Evolutionary conservation across 2,113 vertebrate genomes (phyloP).

Genomic region (Arvicanthis niloticus): DNA sequence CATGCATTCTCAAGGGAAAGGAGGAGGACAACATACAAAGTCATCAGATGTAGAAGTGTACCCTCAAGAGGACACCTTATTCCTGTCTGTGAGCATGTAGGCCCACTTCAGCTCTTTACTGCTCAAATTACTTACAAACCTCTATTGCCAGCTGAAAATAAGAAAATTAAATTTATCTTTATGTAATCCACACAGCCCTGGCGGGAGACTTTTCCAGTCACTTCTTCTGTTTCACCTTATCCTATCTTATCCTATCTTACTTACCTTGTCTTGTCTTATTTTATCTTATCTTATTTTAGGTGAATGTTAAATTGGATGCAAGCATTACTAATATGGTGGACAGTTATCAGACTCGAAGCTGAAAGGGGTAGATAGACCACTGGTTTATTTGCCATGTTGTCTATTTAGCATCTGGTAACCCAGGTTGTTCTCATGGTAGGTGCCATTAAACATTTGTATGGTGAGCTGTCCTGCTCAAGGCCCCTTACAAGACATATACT

Average conservation of each 20-base stretch:
- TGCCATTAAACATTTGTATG: not conserved
- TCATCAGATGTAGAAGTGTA: not conserved
- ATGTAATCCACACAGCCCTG: not conserved
- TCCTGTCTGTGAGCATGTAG: not conserved
- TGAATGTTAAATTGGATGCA: not conserved
- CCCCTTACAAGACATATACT: not conserved
- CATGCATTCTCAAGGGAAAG: not conserved
- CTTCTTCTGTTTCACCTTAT: not conserved
- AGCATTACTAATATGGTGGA: too few relatives aligned
- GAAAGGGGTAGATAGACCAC: not conserved
- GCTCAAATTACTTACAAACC: not conserved
- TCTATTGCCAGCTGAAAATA: not conserved
- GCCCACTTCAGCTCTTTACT: not conserved
- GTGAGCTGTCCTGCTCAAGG: not conserved
- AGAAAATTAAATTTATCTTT: conserved; percentile 17
- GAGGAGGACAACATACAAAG: not conserved
- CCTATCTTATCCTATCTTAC: too few relatives aligned
- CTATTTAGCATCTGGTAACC: too few relatives aligned
- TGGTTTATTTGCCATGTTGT: not conserved
- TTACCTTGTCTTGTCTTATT: not conserved
- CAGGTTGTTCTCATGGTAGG: not conserved
- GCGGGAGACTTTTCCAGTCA: not conserved
- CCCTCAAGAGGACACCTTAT: not conserved
- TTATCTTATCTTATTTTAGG: not conserved
- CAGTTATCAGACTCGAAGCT: not conserved